These are phyloP conservation scores for Sula dactylatra DNA, from an alignment of 2,113 vertebrate genomes.

Conservation along the genomic window DNA sequence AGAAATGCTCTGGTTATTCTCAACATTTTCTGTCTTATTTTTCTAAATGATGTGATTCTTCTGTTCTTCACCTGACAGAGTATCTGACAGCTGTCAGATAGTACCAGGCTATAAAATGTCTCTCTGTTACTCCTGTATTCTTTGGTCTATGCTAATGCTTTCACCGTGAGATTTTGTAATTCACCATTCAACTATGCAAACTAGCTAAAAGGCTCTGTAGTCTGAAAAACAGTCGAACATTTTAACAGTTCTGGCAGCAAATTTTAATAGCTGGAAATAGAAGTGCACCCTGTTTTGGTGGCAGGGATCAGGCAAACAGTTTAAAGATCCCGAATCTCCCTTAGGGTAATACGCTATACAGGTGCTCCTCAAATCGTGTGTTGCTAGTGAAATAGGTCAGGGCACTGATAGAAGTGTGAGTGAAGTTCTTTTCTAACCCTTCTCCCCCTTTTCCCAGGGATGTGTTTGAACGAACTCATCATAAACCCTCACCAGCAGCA, in stretches of 20 bases:
- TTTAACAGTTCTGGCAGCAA: background rate
- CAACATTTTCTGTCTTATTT: background rate
- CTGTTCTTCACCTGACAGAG: background rate
- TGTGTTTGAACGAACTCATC: conserved; percentile 90
- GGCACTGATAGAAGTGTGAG: background rate
- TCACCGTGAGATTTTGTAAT: background rate
- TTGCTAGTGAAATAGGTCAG: background rate
- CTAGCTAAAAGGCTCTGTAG: background rate
- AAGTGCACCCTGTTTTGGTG: background rate
- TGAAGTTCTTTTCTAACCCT: background rate
- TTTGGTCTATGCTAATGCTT: background rate
- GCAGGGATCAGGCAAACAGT: background rate
- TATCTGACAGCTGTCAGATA: background rate
- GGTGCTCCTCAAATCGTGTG: accelerated
- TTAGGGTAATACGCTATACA: accelerated
- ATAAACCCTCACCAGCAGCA: conserved; percentile 98
- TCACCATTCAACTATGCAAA: background rate
- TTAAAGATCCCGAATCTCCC: background rate
- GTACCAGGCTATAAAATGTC: background rate
- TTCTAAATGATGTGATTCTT: background rate
- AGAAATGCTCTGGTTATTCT: background rate
- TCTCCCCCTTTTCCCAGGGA: conserved; percentile 69
- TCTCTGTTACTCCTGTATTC: background rate
- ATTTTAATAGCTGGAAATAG: background rate
- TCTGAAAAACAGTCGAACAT: background rate